These are phyloP conservation scores for Diarsia rubi DNA, from an alignment of 2,888 invertebrate genomes.

Conservation along the genomic window DNA sequence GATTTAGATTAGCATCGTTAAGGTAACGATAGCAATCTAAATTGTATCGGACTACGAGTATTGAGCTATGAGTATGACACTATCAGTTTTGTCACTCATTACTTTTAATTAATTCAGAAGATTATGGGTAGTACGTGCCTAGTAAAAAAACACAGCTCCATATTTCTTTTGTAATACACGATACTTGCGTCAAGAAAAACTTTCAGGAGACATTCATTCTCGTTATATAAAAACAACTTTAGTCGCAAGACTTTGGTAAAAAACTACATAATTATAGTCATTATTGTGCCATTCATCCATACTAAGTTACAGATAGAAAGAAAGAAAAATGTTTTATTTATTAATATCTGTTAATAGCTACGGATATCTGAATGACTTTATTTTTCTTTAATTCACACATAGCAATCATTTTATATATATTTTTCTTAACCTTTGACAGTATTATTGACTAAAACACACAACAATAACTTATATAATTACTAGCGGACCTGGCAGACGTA, in stretches of 20 bases:
- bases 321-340: no score
- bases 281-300: not conserved
- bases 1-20: not conserved
- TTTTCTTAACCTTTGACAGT: no score
- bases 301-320: not conserved
- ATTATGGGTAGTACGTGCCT: not conserved
- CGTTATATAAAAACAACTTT: not conserved
- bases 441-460: no score
- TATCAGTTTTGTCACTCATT: not conserved
- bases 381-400: no score
- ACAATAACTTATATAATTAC: no score
- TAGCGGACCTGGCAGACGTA: no score
- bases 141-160: not conserved
- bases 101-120: not conserved
- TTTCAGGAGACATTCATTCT: not conserved
- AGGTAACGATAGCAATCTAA: not conserved
- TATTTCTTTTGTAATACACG: not conserved
- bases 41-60: not conserved
- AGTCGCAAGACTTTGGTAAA: not conserved
- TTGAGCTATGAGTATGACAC: not conserved
- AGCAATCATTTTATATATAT: no score
- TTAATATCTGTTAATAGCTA: not conserved
- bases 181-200: not conserved
- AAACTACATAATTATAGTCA: not conserved
- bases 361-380: not conserved